Evolutionary conservation across 2,797 vertebrate species (phyloP), one percentile per base, ranked within the genome.

Genomic region (Phaenicophaeus curvirostris): DNA sequence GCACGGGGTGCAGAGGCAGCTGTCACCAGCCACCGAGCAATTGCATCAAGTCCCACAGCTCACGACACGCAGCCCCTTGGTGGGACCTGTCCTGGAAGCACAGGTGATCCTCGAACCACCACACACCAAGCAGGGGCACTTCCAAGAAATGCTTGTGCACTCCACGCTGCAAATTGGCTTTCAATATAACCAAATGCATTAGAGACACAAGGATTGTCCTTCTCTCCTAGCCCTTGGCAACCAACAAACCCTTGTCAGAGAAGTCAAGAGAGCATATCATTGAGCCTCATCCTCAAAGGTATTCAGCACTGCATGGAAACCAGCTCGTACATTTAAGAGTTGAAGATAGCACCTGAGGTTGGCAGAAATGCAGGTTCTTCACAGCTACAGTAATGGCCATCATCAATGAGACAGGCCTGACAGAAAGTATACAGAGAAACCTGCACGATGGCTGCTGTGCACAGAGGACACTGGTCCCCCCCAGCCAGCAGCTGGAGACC

Each of bases 21-120:
- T 53, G 67, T 35, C 63, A 33, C 3, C 3, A 11, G 78, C 57
- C 68, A 50, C 57, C 12, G 2, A 25, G 33, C 35, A 59, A 66
- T 54, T 15, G 28, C n/a, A 13, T 30, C 5, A 35, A 35, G 67
- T 27, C 42, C 89, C 51, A 15, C 27, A 44, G 48, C 33, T 13
- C 18, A 41, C 3, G 30, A 21, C 44, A 71, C 5, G 1, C 12
- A n/a, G 28, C 24, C 28, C 41, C 12, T 8, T 16, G 30, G 19
- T 11, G 59, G 42, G 41, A 57, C n/a, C 68, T 10, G 59, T 25
- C n/a, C 42, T 7, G 67, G 42, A 42, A 57, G 31, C 3, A 0
- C 4, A 0, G 25, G 7, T 5, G 10, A 28, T 27, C 13, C 39
- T 35, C 15, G 42, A 11, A 28, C 21, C 19, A 7, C 15, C 2